Evolutionary conservation across 2,797 vertebrate genomes (phyloP).

Genomic region (Gephyroberyx darwinii): DNA sequence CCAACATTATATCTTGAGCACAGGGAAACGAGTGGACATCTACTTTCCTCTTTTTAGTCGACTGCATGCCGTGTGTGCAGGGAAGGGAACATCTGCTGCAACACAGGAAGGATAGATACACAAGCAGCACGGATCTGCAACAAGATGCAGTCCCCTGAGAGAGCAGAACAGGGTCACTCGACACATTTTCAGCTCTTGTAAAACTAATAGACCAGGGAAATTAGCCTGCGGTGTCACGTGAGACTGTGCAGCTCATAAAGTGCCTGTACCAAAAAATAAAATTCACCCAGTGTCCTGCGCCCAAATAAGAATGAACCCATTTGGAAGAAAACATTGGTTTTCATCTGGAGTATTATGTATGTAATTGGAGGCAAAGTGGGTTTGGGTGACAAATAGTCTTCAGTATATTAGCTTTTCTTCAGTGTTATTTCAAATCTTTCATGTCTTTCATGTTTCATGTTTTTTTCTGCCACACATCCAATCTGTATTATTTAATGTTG

Average conservation of each 20-base stretch:
- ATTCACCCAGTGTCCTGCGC: conserved; percentile 1
- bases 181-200: conserved; percentile 39
- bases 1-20: not conserved
- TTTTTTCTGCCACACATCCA: conserved; percentile 4
- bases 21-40: conserved; percentile 20
- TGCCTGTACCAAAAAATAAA: conserved; percentile 31
- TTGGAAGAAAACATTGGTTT: conserved; percentile 45
- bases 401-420: not conserved
- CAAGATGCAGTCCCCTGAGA: conserved; percentile 19
- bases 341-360: conserved; percentile 45
- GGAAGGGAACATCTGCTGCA: conserved; percentile 59
- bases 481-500: conserved; percentile 10
- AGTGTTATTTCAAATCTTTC: too few species aligned
- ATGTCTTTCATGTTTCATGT: too few species aligned
- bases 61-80: conserved; percentile 44
- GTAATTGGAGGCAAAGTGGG: conserved; percentile 41
- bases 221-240: conserved; percentile 33
- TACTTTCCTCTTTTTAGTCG: conserved; percentile 24
- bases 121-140: conserved; percentile 28
- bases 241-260: conserved; percentile 43
- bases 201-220: conserved; percentile 64
- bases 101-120: conserved; percentile 24
- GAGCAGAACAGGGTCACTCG: conserved; percentile 29
- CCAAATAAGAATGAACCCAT: conserved; percentile 32
- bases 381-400: conserved; percentile 24